These are phyloP conservation scores for Nasonia vitripennis DNA, from an alignment of 1,140 invertebrate genomes.

Conservation along the genomic window DNA sequence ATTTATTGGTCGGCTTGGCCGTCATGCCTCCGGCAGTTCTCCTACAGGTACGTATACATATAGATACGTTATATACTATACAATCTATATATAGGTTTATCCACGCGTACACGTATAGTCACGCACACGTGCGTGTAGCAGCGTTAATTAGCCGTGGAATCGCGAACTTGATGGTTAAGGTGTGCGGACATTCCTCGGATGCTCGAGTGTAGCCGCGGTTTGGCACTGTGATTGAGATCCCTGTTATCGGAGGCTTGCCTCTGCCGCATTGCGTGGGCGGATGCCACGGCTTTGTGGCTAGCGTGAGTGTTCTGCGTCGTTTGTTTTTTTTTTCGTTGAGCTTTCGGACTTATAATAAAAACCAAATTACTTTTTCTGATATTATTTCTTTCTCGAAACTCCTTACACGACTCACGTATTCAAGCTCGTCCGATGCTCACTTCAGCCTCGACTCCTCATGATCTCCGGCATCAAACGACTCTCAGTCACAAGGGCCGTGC, in stretches of 20 bases:
- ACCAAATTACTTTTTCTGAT: too few species aligned
- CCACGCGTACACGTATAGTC: background rate
- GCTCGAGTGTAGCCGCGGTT: background rate
- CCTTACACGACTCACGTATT: background rate
- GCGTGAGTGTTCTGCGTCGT: too few species aligned
- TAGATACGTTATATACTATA: background rate
- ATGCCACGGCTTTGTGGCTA: too few species aligned
- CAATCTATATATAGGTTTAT: background rate
- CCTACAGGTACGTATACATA: constrained; percentile 66
- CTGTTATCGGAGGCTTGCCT: background rate
- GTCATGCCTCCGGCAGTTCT: constrained; percentile 95
- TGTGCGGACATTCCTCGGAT: background rate
- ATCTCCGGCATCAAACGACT: background rate
- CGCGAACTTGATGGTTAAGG: background rate
- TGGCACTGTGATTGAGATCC: constrained; percentile 8
- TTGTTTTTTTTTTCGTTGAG: too few species aligned
- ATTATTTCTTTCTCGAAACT: too few species aligned
- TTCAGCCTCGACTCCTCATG: background rate
- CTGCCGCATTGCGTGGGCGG: background rate
- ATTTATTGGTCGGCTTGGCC: constrained; percentile 92
- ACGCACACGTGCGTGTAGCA: background rate
- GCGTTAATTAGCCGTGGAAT: constrained; percentile 6
- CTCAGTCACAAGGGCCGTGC: background rate
- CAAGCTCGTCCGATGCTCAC: background rate
- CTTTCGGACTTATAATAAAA: too few species aligned